Base-by-base conservation (phyloP, 2,888 invertebrate genomes). In the Crematogaster levior region DNA sequence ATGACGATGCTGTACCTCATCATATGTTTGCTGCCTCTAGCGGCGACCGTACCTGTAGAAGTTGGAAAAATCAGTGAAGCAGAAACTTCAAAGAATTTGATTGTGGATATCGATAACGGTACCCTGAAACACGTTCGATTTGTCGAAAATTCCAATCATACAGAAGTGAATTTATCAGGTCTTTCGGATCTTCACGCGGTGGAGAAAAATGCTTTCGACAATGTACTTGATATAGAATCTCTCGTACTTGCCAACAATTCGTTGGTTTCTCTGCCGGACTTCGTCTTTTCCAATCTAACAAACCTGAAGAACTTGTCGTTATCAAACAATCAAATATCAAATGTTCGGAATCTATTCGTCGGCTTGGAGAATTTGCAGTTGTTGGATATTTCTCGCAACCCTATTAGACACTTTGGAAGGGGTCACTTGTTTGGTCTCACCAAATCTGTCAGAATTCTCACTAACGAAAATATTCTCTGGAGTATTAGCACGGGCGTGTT, bases 351-450 rank as follows among this genome's bases (percentile, higher is more conserved):
- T n/a, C 65, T 87, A 2, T 91, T 93, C 46, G 77, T 90, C 7
- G 92, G 91, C 3, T 53, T 93, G 46, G 85, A 88, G 34, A 91
- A 90, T n/a, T 83, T 93, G 6, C 87, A 86, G 30, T 21, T 40
- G 0, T 82, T 93, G 5, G 83, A 93, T 34, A 83, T 93, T 0
- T 92, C 92, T 3, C 60, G 83, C 48, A 93, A 92, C 61, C 87
- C 88, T 0, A 80, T 93, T 18, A 53, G 63, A 21, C 86, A 89
- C 24, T 73, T 93, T 1, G 79, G 86, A 1, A 82, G 87, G 7
- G 90, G 92, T 9, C 83, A 90, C 34, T 84, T 93, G 5, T 92
- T 89, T 40, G 90, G 92, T 10, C 48, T 93, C n/a, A 80, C 85
- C 4, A 89, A 79, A n/a, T 79, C 81, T 9, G 60, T 83, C 1